A percentile compares a stretch with the other conserved stretches of the same genome.
These are phyloP conservation scores for pig (Sus scrofa) DNA, from an alignment of 2,113 vertebrate genomes.

Conservation along the genomic window T2T-Sscrofa CM000826.6:116813501-116814000, in stretches of 20 bases:
- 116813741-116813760: constrained; percentile 99
- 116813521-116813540: neutral
- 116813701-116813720: neutral
- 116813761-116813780: constrained; percentile 90
- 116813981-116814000: neutral
- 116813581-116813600: neutral
- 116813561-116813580: neutral
- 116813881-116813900: neutral
- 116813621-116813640: no score
- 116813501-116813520: neutral
- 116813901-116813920: neutral
- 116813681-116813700: neutral
- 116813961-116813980: neutral
- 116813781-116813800: constrained; percentile 95
- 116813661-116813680: neutral
- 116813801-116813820: constrained; percentile 97
- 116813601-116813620: neutral
- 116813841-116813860: constrained; percentile 93
- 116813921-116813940: neutral
- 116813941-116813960: neutral
- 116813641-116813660: neutral
- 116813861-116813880: neutral
- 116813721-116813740: constrained; percentile 86
- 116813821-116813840: constrained; percentile 99
- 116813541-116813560: neutral